Percentiles rank a stretch among this genome's conserved stretches.
Conservation (phyloP, 2,113 vertebrate genomes). For the Eurypyga helias region DNA sequence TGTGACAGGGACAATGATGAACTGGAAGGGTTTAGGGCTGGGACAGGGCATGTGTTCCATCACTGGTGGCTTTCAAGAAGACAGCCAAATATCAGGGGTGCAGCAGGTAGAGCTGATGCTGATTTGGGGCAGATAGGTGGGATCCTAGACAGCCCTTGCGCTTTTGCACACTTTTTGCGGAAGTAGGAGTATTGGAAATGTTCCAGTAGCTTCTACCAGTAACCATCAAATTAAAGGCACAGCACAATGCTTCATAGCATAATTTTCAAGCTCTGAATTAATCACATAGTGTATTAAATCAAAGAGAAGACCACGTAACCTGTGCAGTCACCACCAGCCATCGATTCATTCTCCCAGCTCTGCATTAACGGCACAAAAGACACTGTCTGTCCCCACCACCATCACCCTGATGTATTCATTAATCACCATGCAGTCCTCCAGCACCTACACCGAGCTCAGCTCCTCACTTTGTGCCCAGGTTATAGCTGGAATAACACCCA, state of each 20-base stretch:
- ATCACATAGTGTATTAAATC: constrained; percentile 22
- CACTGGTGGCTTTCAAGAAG: background rate
- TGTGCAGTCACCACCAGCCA: background rate
- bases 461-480: rapidly evolving
- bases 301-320: background rate
- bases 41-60: background rate
- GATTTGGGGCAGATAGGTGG: background rate
- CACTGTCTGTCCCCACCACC: background rate
- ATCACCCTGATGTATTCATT: background rate
- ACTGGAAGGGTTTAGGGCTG: background rate
- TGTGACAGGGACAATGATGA: background rate
- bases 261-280: background rate
- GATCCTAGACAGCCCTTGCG: background rate
- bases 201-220: background rate
- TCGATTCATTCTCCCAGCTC: background rate
- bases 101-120: background rate
- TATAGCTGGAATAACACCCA: background rate
- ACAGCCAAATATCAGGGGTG: background rate
- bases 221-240: background rate
- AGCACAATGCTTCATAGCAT: background rate
- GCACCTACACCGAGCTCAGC: background rate
- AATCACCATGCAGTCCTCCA: background rate
- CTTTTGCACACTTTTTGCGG: background rate
- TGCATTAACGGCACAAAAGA: background rate
- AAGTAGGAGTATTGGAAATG: background rate